phyloP scores from a whole-genome alignment of 2,888 invertebrate species.

The Ophion obscuratus region DNA sequence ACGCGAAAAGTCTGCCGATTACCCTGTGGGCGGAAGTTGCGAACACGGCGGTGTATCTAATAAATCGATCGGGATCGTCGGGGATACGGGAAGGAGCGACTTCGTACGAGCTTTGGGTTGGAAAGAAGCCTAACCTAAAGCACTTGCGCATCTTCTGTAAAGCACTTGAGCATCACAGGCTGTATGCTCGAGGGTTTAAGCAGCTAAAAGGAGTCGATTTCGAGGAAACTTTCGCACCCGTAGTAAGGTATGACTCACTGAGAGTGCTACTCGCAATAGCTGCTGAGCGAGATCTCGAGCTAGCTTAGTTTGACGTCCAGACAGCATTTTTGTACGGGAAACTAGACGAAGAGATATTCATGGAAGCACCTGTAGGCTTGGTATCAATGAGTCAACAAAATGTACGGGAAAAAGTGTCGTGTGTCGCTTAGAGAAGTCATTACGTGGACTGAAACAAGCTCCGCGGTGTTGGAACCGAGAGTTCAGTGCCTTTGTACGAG shows the following conservation, averaged over 20 bases:
- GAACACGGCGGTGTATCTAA: no score
- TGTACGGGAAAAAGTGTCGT: not conserved
- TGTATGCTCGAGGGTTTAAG: slow-evolving; percentile 55
- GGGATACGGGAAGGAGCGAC: no score
- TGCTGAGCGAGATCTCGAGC: slow-evolving; percentile 7
- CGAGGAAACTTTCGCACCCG: slow-evolving; percentile 51
- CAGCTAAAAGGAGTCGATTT: slow-evolving; percentile 55
- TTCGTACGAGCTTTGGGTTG: no score
- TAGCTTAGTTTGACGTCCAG: slow-evolving; percentile 51
- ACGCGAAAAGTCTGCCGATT: no score
- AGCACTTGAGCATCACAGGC: no score
- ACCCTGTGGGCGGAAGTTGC: no score
- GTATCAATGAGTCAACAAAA: not conserved
- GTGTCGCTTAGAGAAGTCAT: not conserved
- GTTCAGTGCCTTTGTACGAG: slow-evolving; percentile 35
- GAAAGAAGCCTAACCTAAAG: no score
- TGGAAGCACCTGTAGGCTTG: slow-evolving; percentile 22
- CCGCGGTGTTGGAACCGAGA: slow-evolving; percentile 11
- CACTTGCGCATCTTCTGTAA: no score
- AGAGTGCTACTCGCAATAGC: slow-evolving; percentile 13
- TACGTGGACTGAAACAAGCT: slow-evolving; percentile 8
- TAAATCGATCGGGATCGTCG: no score
- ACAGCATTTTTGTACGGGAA: not conserved
- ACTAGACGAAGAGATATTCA: slow-evolving; percentile 13
- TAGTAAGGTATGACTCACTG: slow-evolving; percentile 58